These are phyloP conservation scores for Mesochorus sp. DNA, from an alignment of 2,888 invertebrate genomes.

Conservation along the genomic window DNA sequence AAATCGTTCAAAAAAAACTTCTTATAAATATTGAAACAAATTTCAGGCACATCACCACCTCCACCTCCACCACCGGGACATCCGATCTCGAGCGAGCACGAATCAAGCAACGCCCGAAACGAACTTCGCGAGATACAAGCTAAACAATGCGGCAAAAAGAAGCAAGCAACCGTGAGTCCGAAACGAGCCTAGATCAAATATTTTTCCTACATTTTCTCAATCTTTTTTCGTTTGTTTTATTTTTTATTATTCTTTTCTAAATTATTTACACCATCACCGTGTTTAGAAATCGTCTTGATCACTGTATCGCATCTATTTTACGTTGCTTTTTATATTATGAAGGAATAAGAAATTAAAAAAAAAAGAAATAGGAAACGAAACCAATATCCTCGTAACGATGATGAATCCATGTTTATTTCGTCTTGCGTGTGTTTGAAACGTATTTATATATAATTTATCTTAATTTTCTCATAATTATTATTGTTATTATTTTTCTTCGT, in stretches of 20 bases:
- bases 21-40: neutral
- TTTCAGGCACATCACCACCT: conserved; percentile 65
- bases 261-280: conserved; percentile 55
- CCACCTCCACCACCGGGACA: conserved; percentile 76
- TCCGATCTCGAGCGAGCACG: conserved; percentile 79
- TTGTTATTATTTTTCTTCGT: neutral
- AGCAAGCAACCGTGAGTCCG: conserved; percentile 84
- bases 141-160: conserved; percentile 83
- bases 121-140: conserved; percentile 87
- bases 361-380: too few species aligned
- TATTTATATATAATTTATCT: conserved; percentile 2
- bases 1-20: neutral
- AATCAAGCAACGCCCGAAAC: conserved; percentile 87
- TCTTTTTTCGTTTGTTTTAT: conserved; percentile 61
- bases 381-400: conserved; percentile 44
- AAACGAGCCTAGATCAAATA: conserved; percentile 77
- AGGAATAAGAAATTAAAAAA: neutral
- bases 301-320: conserved; percentile 62
- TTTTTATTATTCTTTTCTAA: conserved; percentile 51
- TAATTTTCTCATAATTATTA: neutral
- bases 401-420: conserved; percentile 51
- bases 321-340: conserved; percentile 59
- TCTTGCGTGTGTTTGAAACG: conserved; percentile 43
- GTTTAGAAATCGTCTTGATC: conserved; percentile 73
- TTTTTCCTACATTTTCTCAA: conserved; percentile 68